Conservation (phyloP, 1,140 invertebrate genomes). For the Hesperophylax magnus region DNA sequence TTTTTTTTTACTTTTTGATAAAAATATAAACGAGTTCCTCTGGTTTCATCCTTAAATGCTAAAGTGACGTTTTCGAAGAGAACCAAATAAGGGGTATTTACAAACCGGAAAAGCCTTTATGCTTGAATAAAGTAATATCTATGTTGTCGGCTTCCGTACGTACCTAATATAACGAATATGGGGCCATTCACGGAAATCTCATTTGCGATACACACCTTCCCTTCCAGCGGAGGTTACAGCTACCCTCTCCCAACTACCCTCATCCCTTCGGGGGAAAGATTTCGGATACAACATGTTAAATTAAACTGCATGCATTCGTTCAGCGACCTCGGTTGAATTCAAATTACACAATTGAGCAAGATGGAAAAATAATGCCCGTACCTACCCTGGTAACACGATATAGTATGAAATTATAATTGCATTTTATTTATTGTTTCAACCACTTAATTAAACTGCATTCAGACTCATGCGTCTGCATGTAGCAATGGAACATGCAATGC, state of each 20-base stretch:
- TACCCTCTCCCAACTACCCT: neutral
- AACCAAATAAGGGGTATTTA: neutral
- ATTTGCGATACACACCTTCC: constrained; percentile 49
- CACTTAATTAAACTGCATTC: too few species aligned
- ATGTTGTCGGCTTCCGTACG: neutral
- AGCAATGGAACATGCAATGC: too few species aligned
- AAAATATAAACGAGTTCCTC: too few species aligned
- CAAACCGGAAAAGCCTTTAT: neutral
- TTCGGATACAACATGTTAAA: neutral
- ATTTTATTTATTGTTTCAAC: too few species aligned
- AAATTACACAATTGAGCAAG: neutral
- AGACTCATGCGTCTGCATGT: too few species aligned
- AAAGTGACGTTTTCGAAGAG: too few species aligned
- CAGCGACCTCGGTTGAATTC: neutral
- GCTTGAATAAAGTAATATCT: neutral
- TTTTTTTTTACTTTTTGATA: too few species aligned
- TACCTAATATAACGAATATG: constrained; percentile 45
- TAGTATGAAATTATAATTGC: too few species aligned
- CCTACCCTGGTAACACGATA: too few species aligned
- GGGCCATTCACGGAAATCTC: constrained; percentile 49
- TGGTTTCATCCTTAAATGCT: too few species aligned
- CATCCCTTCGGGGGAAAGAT: neutral
- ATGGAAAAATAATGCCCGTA: too few species aligned
- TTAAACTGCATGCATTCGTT: neutral
- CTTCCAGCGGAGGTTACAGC: constrained; percentile 17